Base-by-base conservation (phyloP, 2,888 invertebrate genomes). In the Mylabris sibirica region DNA sequence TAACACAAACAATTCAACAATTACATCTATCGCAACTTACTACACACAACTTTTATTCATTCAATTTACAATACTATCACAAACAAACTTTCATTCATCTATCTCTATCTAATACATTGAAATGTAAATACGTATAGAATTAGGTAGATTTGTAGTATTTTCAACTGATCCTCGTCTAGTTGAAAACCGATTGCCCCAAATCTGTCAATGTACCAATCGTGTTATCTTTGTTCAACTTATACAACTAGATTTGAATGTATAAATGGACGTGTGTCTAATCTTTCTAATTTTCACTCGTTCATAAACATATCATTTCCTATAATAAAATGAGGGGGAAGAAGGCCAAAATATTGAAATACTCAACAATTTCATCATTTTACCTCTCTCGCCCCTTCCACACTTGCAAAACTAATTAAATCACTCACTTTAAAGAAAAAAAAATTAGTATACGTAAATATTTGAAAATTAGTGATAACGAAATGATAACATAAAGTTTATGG, bases 11-110 rank as follows among this genome's bases (percentile, higher is more conserved):
- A 20, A 59, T 61, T 65, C 68, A 68, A 24, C 17, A 60, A 61
- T 63, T 26, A 76, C 76, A 67, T 76, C 30, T 49, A 68, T 78
- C 77, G 61, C 20, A 61, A 65, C 60, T 75, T 57, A 61, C 57
- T 49, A 44, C 78, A 66, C 35, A 64, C 71, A 53, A 57, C 68
- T 74, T 81, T 79, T 81, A 81, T 81, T 80, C 80, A 81, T 80
- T 76, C 73, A 77, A 67, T 76, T 72, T 73, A 69, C 71, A 78
- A 74, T 69, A 67, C 71, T 71, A 78, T 71, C 71, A 70, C 70
- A 68, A 75, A 77, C 77, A 71, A 70, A 65, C 65, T 60, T 60
- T 63, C 57, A 41, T 64, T 65, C 68, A 63, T 68, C 74, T 68
- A 64, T 77, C 76, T 75, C 77, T 74, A 67, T 77, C 75, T 66